Evolutionary conservation across 37 sponge, comb jelly and placozoan species (phyloP).

Genomic region (Oopsacas minuta): DNA sequence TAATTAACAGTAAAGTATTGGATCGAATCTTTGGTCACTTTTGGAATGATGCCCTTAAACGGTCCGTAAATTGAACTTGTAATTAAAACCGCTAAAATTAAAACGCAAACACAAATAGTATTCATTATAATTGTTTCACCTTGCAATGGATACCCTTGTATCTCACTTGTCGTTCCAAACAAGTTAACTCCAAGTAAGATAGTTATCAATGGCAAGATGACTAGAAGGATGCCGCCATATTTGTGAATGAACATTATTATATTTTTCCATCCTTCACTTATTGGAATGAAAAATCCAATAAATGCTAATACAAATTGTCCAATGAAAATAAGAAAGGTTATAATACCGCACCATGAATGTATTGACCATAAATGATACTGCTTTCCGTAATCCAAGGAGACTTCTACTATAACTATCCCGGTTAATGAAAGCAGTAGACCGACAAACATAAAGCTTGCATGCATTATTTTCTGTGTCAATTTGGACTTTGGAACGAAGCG

Average conservation of each 20-base stretch:
- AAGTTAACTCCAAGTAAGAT: not conserved
- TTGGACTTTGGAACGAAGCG: constrained; percentile 2
- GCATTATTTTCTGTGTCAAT: not conserved
- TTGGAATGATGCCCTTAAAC: not conserved
- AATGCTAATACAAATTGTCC: not conserved
- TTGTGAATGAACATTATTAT: not conserved
- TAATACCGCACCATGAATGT: not conserved
- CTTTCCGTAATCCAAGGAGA: not conserved
- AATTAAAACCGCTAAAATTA: not conserved
- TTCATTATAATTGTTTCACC: not conserved
- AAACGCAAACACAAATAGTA: not conserved
- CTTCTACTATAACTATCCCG: not conserved
- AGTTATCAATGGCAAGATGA: not conserved
- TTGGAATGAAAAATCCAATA: not conserved
- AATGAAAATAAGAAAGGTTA: not conserved
- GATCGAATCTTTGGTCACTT: not conserved
- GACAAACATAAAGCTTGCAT: not conserved
- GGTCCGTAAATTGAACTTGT: not conserved
- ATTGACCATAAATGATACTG: not conserved
- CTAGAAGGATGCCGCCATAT: not conserved
- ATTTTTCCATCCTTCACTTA: not conserved
- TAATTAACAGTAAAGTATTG: no score
- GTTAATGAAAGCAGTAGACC: not conserved
- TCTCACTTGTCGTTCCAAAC: not conserved
- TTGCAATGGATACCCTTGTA: not conserved